Percentiles rank a stretch among this genome's conserved stretches.
These are phyloP conservation scores for Saccostrea echinata DNA, from an alignment of 1,140 invertebrate species.

Conservation along the genomic window DNA sequence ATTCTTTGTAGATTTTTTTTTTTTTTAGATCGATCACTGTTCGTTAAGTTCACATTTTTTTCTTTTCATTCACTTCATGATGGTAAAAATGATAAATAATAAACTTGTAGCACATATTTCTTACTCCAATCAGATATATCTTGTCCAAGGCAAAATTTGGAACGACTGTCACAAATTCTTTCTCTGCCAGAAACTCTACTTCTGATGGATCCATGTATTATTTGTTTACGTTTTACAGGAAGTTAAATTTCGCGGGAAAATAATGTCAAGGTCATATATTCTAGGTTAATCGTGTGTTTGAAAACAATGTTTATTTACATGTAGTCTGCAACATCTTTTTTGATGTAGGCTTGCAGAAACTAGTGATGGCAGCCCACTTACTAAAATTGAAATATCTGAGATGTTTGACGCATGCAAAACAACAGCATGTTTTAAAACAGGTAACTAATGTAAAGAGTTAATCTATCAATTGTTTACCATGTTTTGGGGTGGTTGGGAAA, in stretches of 20 bases:
- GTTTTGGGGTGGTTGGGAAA: not conserved
- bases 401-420: not conserved
- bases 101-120: slow-evolving; percentile 47
- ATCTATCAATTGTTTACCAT: not conserved
- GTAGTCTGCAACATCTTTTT: not conserved
- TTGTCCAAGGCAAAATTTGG: slow-evolving; percentile 93
- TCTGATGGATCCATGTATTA: slow-evolving; percentile 85
- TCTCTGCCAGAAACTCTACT: slow-evolving; percentile 95
- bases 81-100: no score
- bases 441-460: not conserved
- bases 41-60: no score
- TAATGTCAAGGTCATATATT: slow-evolving; percentile 31
- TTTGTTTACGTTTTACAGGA: slow-evolving; percentile 40
- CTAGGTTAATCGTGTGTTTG: slow-evolving; percentile 1
- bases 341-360: slow-evolving; percentile 21
- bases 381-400: slow-evolving; percentile 11
- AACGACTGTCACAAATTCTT: slow-evolving; percentile 90
- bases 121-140: slow-evolving; percentile 82
- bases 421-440: slow-evolving; percentile 4
- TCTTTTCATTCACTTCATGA: no score
- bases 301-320: not conserved
- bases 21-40: no score
- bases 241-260: slow-evolving; percentile 57
- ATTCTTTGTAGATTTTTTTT: no score
- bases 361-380: slow-evolving; percentile 40